Evolutionary conservation across 2,797 vertebrate genomes (phyloP).

Genomic region (Acanthurus lineatus): DNA sequence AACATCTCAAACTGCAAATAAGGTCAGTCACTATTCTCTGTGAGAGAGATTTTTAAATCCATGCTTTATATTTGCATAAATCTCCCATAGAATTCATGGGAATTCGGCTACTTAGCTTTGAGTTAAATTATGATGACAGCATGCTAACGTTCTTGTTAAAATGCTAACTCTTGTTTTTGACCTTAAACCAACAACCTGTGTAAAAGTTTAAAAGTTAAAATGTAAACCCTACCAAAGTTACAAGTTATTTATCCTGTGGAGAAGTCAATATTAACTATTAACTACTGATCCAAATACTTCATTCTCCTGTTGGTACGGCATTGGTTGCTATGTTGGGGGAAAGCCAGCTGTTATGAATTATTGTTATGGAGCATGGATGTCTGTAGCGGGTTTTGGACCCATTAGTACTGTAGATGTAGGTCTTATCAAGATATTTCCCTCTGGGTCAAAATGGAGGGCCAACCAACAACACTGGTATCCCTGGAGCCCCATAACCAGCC

Average conservation of each 20-base stretch:
- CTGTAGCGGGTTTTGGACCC: neutral
- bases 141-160: neutral
- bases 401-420: conserved; percentile 16
- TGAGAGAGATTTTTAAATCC: neutral
- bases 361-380: conserved; percentile 16
- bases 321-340: neutral
- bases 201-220: neutral
- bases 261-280: neutral
- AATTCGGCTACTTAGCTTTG: neutral
- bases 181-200: neutral
- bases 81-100: neutral
- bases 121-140: neutral
- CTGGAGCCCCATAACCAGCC: neutral
- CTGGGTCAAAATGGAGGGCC: conserved; percentile 8
- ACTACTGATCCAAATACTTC: conserved; percentile 1
- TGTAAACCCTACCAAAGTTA: neutral
- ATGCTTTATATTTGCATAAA: neutral
- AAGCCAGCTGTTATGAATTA: neutral
- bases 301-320: neutral
- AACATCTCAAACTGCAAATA: neutral
- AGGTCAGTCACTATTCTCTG: neutral
- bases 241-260: neutral
- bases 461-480: neutral
- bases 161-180: neutral
- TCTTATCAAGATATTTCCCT: conserved; percentile 14